Percentiles rank a stretch among this genome's conserved stretches.
These are phyloP conservation scores for Rhabdornis inornatus DNA, from an alignment of 2,113 vertebrate species.

Conservation along the genomic window DNA sequence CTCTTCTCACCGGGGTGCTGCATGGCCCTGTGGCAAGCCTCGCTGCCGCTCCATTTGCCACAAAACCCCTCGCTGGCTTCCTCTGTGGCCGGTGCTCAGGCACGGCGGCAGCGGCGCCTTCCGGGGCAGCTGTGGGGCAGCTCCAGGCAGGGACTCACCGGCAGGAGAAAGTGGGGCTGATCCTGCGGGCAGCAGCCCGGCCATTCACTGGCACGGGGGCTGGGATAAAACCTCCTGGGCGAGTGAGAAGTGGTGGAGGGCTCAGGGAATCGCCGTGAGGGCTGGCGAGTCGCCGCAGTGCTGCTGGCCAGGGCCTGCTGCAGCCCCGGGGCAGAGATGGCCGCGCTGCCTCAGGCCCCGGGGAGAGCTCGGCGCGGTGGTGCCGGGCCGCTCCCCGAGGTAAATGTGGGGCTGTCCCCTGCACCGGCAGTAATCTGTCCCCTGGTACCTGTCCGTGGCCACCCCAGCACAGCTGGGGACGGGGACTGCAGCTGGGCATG, in stretches of 20 bases:
- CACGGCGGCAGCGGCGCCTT: fast-evolving
- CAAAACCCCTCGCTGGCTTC: background rate
- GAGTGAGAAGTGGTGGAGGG: background rate
- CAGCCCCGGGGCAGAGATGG: fast-evolving
- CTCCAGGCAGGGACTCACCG: background rate
- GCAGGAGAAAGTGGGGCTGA: background rate
- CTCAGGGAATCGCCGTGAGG: background rate
- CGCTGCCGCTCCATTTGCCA: fast-evolving
- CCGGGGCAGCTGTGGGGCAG: background rate
- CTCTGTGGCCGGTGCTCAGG: fast-evolving
- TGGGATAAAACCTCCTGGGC: background rate
- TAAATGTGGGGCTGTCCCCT: background rate
- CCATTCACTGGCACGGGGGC: fast-evolving
- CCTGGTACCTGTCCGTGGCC: background rate
- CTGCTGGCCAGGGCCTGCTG: background rate
- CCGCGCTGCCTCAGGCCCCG: background rate
- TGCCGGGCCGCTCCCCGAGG: fast-evolving
- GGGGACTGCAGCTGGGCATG: background rate
- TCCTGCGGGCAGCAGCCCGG: fast-evolving
- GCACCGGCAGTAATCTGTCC: fast-evolving
- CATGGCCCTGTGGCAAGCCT: background rate
- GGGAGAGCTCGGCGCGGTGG: background rate
- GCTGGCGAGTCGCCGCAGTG: no score
- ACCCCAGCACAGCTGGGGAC: background rate
- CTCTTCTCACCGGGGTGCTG: background rate